These are phyloP conservation scores for Discoglossus pictus DNA, from an alignment of 2,797 vertebrate genomes.

Conservation along the genomic window DNA sequence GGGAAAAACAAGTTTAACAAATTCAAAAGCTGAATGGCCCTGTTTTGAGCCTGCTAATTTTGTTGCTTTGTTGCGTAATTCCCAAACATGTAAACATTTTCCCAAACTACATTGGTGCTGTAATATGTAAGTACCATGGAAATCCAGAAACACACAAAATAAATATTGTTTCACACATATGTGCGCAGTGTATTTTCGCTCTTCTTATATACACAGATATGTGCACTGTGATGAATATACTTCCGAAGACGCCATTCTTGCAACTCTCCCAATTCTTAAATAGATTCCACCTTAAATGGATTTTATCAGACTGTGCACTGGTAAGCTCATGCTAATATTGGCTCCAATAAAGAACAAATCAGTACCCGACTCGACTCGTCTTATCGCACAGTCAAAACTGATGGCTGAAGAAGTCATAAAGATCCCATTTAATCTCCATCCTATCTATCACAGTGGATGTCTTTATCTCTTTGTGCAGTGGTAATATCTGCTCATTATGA, in stretches of 20 bases:
- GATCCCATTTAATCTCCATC: constrained; percentile 90
- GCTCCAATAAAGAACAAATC: constrained; percentile 89
- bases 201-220: background rate
- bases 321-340: constrained; percentile 79
- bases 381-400: constrained; percentile 86
- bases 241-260: constrained; percentile 44
- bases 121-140: too few relatives aligned
- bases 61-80: too few relatives aligned
- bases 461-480: constrained; percentile 81
- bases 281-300: constrained; percentile 85
- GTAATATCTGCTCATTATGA: constrained; percentile 95
- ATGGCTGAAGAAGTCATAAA: constrained; percentile 90
- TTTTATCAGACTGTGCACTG: constrained; percentile 70
- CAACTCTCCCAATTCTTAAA: constrained; percentile 40
- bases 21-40: too few relatives aligned
- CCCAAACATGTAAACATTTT: too few relatives aligned
- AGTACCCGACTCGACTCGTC: constrained; percentile 78
- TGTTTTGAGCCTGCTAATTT: too few relatives aligned
- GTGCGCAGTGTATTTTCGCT: too few relatives aligned
- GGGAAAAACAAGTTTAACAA: too few relatives aligned
- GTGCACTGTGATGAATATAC: constrained; percentile 12
- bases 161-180: too few relatives aligned
- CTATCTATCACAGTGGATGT: constrained; percentile 86
- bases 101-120: too few relatives aligned
- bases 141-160: too few relatives aligned